phyloP scores from a whole-genome alignment of 2,797 vertebrate genomes.

The Sebastes flavidus region DNA sequence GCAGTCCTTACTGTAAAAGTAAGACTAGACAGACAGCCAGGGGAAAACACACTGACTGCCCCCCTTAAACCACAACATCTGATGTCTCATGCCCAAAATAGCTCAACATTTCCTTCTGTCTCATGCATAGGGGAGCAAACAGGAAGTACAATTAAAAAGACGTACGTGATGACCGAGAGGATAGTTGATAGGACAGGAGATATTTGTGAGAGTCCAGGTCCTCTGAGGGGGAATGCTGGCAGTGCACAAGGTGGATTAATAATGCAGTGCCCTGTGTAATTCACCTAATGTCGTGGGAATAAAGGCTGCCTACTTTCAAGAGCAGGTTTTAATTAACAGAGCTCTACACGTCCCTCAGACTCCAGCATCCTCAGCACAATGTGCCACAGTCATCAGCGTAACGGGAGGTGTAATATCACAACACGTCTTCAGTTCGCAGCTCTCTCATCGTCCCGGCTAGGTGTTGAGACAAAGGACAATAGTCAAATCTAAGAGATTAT shows the following conservation, averaged over 20 bases:
- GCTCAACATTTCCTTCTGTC: constrained; percentile 48
- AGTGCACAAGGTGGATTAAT: constrained; percentile 64
- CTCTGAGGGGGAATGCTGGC: constrained; percentile 16
- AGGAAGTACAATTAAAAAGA: constrained; percentile 32
- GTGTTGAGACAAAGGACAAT: constrained; percentile 59
- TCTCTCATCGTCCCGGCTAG: constrained; percentile 11
- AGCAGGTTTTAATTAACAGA: constrained; percentile 77
- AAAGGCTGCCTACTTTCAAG: constrained; percentile 52
- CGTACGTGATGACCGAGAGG: background rate
- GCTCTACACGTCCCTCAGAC: constrained; percentile 44
- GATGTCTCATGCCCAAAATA: constrained; percentile 76
- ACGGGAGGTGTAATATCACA: constrained; percentile 50
- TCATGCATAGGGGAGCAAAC: constrained; percentile 39
- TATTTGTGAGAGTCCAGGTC: constrained; percentile 5
- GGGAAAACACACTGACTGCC: constrained; percentile 56
- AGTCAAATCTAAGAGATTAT: constrained; percentile 26
- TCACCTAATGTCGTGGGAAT: constrained; percentile 65
- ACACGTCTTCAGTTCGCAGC: constrained; percentile 23
- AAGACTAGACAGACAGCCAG: constrained; percentile 62
- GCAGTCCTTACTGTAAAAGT: constrained; percentile 67
- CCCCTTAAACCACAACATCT: constrained; percentile 69
- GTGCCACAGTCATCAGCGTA: constrained; percentile 31
- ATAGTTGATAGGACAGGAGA: background rate
- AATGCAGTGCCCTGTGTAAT: constrained; percentile 44
- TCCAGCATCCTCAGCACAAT: constrained; percentile 59